These are phyloP conservation scores for Aphis craccivora DNA, from an alignment of 1,140 invertebrate species.

Conservation along the genomic window DNA sequence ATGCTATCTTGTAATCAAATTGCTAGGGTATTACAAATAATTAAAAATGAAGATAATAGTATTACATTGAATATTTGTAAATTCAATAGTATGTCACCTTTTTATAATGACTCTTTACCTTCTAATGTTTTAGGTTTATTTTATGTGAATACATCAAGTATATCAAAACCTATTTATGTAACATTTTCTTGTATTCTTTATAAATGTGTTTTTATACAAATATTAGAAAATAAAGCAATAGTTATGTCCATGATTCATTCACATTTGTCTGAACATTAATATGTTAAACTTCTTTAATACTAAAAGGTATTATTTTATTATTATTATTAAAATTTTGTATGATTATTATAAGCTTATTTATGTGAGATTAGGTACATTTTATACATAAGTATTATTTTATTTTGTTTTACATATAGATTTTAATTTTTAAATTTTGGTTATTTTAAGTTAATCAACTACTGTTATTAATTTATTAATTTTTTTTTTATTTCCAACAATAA, in stretches of 20 bases:
- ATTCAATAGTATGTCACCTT: neutral
- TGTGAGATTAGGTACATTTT: too few relatives aligned
- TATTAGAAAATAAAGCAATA: neutral
- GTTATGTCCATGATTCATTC: neutral
- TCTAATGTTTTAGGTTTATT: neutral
- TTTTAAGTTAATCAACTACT: too few relatives aligned
- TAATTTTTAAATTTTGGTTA: too few relatives aligned
- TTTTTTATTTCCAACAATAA: too few relatives aligned
- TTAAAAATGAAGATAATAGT: neutral
- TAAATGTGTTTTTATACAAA: neutral
- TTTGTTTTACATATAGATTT: too few relatives aligned
- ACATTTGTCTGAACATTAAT: neutral
- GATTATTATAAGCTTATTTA: too few relatives aligned
- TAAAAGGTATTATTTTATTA: too few relatives aligned
- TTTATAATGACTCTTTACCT: neutral
- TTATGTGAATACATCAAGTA: neutral
- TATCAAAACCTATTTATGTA: neutral
- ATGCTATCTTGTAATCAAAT: neutral
- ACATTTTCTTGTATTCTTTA: neutral
- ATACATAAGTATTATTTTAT: too few relatives aligned
- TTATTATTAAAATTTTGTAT: too few relatives aligned
- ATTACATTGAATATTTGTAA: neutral
- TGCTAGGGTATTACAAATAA: neutral
- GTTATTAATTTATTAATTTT: too few relatives aligned
- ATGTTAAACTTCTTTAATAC: too few relatives aligned